Evolutionary conservation across 2,113 vertebrate species (phyloP).

Genomic region (Picathartes gymnocephalus): DNA sequence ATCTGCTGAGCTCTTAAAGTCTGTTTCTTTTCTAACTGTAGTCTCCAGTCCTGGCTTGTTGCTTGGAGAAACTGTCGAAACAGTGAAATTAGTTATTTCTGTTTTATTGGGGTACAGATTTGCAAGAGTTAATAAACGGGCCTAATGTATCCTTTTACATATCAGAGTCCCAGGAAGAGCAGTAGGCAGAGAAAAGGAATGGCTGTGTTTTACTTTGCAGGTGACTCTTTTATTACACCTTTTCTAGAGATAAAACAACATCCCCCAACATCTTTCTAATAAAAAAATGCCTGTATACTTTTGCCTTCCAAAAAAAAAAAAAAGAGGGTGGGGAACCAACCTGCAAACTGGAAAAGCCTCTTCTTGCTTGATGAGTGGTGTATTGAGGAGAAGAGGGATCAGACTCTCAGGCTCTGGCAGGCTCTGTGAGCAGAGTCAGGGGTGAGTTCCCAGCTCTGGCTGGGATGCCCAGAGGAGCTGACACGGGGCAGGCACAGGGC

Average conservation of each 20-base stretch:
- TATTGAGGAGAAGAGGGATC: background rate
- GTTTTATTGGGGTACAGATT: background rate
- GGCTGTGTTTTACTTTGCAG: background rate
- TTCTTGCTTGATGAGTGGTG: background rate
- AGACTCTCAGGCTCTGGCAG: background rate
- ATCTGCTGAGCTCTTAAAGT: background rate
- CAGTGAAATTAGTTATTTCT: background rate
- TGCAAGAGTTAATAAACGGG: background rate
- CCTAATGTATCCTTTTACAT: background rate
- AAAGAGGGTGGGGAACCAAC: background rate
- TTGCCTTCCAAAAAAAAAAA: background rate
- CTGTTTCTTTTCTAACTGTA: background rate
- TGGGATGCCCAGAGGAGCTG: background rate
- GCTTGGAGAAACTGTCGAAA: background rate
- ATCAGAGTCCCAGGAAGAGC: background rate
- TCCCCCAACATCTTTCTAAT: background rate
- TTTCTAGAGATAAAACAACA: background rate
- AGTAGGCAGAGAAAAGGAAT: background rate
- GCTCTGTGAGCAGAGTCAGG: background rate
- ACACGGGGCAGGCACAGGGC: background rate
- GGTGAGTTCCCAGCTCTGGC: rapidly evolving
- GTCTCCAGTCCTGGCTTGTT: background rate
- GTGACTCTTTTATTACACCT: background rate
- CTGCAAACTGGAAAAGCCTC: background rate
- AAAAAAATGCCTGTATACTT: background rate